Conservation (phyloP, 2,888 invertebrate genomes). For the Hermodice carunculata region DNA sequence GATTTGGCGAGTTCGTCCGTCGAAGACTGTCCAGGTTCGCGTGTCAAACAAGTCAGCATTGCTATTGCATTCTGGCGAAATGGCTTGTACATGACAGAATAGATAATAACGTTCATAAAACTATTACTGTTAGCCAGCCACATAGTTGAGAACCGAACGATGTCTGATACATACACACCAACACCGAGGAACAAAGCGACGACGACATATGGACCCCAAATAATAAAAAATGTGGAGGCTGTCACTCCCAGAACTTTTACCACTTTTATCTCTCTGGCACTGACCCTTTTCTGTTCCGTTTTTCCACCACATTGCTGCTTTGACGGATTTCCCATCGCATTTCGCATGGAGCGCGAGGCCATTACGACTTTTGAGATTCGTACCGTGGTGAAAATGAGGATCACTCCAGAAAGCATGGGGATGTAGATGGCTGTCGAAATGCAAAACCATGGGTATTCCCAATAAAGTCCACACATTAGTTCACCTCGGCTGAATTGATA, state of each 20-base stretch:
- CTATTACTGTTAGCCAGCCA: conserved; percentile 29
- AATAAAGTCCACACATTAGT: conserved; percentile 30
- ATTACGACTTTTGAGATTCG: conserved; percentile 1
- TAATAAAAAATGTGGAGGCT: conserved; percentile 39
- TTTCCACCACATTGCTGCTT: background rate
- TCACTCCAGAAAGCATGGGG: conserved; percentile 38
- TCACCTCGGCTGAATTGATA: conserved; percentile 23
- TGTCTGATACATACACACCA: conserved; percentile 4
- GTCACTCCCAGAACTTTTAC: conserved; percentile 40
- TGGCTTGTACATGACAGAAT: conserved; percentile 18
- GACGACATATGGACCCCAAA: conserved; percentile 46
- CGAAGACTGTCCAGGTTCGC: no score
- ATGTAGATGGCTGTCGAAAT: conserved; percentile 34
- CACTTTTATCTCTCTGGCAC: conserved; percentile 28
- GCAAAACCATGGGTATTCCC: conserved; percentile 27
- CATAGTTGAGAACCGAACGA: conserved; percentile 7
- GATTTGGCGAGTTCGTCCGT: no score
- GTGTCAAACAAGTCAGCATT: no score
- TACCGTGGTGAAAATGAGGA: conserved; percentile 32
- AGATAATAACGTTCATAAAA: conserved; percentile 23
- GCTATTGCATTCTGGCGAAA: conserved; percentile 25
- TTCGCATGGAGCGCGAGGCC: no score
- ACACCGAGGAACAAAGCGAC: conserved; percentile 2
- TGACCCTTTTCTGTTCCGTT: background rate
- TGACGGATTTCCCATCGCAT: no score